Conservation (phyloP, 2,888 invertebrate species). For the Drosophila leonis region DNA sequence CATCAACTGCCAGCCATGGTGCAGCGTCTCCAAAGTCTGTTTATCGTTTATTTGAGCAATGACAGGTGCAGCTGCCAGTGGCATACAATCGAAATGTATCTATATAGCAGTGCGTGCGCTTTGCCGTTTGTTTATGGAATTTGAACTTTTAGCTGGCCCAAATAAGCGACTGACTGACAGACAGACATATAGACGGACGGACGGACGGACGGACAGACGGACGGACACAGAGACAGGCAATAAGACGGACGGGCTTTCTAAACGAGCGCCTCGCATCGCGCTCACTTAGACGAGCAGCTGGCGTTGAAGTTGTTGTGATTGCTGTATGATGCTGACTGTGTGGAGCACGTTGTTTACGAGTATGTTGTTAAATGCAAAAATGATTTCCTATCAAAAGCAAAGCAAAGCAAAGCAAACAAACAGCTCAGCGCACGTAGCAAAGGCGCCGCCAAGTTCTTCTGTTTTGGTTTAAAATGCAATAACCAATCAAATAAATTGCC, state of each 20-base stretch:
- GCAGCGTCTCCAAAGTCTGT: conserved; percentile 50
- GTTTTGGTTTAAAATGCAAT: conserved; percentile 77
- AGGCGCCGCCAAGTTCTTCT: conserved; percentile 46
- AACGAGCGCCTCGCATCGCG: conserved; percentile 24
- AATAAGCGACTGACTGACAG: conserved; percentile 36
- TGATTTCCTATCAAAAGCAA: conserved; percentile 77
- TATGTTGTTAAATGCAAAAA: conserved; percentile 81
- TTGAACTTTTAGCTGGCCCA: conserved; percentile 65
- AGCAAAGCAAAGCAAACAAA: conserved; percentile 40
- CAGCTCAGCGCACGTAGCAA: conserved; percentile 63
- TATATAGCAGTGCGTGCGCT: conserved; percentile 51
- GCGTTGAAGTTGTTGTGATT: conserved; percentile 40
- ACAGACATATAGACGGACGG: conserved; percentile 41
- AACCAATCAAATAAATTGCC: conserved; percentile 80
- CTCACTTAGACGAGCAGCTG: conserved; percentile 55
- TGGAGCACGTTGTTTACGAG: conserved; percentile 56
- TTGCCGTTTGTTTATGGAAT: conserved; percentile 74
- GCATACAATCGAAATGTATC: conserved; percentile 55
- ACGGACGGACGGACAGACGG: conserved; percentile 43
- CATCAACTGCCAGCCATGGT: conserved; percentile 69
- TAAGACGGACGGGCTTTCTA: conserved; percentile 32
- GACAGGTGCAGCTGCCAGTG: conserved; percentile 77
- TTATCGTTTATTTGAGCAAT: conserved; percentile 77
- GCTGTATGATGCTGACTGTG: conserved; percentile 48
- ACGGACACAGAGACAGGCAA: conserved; percentile 31